phyloP scores from a whole-genome alignment of 2,797 vertebrate genomes.

The Petrocephalus schoutedeni region DNA sequence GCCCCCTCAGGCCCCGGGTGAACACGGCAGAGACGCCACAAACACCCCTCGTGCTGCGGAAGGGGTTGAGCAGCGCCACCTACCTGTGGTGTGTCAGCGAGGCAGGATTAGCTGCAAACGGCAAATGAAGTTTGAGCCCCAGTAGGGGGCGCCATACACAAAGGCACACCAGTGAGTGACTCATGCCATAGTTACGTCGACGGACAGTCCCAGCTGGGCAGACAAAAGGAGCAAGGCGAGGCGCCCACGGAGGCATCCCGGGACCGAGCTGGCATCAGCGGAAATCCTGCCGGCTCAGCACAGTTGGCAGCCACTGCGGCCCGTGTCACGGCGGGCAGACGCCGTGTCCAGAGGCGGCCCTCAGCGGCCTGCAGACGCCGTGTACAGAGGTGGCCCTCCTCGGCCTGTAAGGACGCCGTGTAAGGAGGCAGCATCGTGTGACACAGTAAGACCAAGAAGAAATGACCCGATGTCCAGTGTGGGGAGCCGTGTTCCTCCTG shows the following conservation, averaged over 20 bases:
- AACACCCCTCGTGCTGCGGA: background rate
- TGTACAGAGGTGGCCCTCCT: no score
- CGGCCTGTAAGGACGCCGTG: no score
- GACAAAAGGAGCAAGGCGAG: constrained; percentile 37
- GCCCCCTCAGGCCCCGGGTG: background rate
- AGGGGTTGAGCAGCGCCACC: background rate
- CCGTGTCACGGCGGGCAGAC: no score
- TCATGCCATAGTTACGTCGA: constrained; percentile 10
- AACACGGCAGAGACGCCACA: background rate
- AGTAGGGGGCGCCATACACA: background rate
- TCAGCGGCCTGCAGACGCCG: no score
- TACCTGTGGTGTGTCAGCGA: background rate
- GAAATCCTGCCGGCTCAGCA: background rate
- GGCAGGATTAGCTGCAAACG: background rate
- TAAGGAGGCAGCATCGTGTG: no score
- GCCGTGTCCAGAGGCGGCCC: no score
- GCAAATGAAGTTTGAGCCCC: background rate
- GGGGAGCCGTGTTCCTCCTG: background rate
- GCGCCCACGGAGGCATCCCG: constrained; percentile 26
- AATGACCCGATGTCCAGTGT: no score
- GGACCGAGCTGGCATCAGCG: background rate
- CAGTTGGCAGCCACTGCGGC: no score
- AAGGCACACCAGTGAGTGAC: background rate
- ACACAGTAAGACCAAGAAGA: no score
- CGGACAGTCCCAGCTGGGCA: background rate